Percentiles rank a stretch among this genome's conserved stretches.
Evolutionary conservation across 2,113 vertebrate species (phyloP).

Genomic region (Chroicocephalus ridibundus): DNA sequence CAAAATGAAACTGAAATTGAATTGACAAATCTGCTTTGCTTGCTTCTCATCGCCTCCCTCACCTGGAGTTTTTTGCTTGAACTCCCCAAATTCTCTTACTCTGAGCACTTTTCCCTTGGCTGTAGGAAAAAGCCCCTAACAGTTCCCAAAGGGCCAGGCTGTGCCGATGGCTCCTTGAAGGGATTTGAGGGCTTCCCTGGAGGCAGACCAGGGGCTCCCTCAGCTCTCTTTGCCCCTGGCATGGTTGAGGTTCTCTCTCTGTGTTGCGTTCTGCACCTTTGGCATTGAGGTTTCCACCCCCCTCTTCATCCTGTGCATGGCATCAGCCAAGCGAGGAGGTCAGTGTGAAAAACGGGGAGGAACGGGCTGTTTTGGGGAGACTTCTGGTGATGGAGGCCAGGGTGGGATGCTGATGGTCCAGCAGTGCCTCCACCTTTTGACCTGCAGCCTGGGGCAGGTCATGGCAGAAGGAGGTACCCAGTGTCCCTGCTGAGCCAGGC

Average conservation of each 20-base stretch:
- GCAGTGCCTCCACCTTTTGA: background rate
- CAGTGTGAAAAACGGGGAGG: background rate
- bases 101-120: background rate
- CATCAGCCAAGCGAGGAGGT: background rate
- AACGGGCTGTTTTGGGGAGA: background rate
- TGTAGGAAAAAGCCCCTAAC: background rate
- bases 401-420: background rate
- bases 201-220: background rate
- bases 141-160: background rate
- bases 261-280: background rate
- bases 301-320: rapidly evolving
- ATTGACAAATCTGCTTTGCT: background rate
- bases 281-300: background rate
- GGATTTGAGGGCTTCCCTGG: background rate
- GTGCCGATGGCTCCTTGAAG: background rate
- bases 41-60: background rate
- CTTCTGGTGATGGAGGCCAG: background rate
- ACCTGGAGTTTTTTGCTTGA: background rate
- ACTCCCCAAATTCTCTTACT: background rate
- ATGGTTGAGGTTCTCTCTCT: background rate
- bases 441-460: background rate
- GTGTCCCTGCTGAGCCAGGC: background rate
- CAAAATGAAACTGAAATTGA: background rate
- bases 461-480: background rate
- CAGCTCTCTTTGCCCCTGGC: rapidly evolving